A percentile compares a stretch with the other conserved stretches of the same genome.
Evolutionary conservation across 2,888 invertebrate species (phyloP).

Genomic region (Tetheella fluctuosa): DNA sequence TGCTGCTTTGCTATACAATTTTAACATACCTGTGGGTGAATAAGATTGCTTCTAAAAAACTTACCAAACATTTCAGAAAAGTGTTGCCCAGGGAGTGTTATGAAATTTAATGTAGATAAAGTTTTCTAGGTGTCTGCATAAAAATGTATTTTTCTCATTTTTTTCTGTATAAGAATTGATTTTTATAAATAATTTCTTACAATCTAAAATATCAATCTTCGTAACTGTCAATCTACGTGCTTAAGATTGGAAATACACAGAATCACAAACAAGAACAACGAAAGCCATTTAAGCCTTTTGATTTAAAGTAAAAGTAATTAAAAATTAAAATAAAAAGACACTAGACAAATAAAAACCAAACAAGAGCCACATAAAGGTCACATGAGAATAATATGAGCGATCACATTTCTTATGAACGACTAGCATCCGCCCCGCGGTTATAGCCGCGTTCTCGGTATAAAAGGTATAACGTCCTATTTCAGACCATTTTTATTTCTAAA

Average conservation of each 20-base stretch:
- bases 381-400: not conserved
- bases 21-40: constrained; percentile 20
- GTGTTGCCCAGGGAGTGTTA: not conserved
- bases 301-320: no score
- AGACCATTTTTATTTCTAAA: no score
- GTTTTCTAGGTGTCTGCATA: not conserved
- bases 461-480: no score
- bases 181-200: not conserved
- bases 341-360: not conserved
- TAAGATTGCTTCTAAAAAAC: constrained; percentile 12
- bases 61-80: not conserved
- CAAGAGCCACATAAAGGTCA: not conserved
- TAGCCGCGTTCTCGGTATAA: no score
- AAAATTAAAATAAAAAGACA: no score
- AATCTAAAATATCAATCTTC: constrained; percentile 6
- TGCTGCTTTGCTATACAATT: constrained; percentile 14
- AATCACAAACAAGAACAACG: constrained; percentile 1
- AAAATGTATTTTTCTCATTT: not conserved
- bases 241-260: constrained; percentile 5
- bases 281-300: not conserved
- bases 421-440: no score
- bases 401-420: not conserved
- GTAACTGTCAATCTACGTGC: constrained; percentile 1
- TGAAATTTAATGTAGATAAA: constrained; percentile 1
- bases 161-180: not conserved